These are phyloP conservation scores for Plectropomus leopardus DNA, from an alignment of 2,113 vertebrate species.

Conservation along the genomic window DNA sequence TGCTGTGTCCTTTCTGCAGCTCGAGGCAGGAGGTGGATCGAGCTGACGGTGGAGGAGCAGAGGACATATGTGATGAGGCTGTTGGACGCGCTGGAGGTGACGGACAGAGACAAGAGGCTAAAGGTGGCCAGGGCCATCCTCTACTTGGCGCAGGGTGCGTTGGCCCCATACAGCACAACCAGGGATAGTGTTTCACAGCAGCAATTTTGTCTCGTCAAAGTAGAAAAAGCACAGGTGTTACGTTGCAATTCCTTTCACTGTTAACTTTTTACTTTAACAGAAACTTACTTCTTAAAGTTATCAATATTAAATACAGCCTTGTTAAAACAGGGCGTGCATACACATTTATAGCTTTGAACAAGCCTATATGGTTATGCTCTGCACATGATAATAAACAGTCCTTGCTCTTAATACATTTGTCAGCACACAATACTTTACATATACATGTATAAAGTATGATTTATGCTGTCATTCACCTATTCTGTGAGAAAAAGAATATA, in stretches of 20 bases:
- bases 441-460: neutral
- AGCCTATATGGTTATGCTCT: neutral
- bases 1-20: conserved; percentile 74
- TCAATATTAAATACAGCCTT: neutral
- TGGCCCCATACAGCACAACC: neutral
- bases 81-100: conserved; percentile 94
- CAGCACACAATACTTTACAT: neutral
- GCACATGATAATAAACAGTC: neutral
- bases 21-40: conserved; percentile 88
- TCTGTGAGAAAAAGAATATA: conserved; percentile 3
- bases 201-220: neutral
- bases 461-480: neutral
- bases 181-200: neutral
- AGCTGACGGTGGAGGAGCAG: conserved; percentile 88
- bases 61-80: conserved; percentile 92
- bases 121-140: conserved; percentile 92
- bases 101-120: conserved; percentile 91
- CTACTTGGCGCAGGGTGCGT: conserved; percentile 94
- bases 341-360: neutral
- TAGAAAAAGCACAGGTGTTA: neutral
- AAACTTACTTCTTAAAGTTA: neutral
- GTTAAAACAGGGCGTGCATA: neutral
- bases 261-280: neutral
- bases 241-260: too few relatives aligned
- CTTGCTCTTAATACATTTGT: neutral